Evolutionary conservation across 2,113 vertebrate species (phyloP).

Genomic region (Phyllostomus discolor): DNA sequence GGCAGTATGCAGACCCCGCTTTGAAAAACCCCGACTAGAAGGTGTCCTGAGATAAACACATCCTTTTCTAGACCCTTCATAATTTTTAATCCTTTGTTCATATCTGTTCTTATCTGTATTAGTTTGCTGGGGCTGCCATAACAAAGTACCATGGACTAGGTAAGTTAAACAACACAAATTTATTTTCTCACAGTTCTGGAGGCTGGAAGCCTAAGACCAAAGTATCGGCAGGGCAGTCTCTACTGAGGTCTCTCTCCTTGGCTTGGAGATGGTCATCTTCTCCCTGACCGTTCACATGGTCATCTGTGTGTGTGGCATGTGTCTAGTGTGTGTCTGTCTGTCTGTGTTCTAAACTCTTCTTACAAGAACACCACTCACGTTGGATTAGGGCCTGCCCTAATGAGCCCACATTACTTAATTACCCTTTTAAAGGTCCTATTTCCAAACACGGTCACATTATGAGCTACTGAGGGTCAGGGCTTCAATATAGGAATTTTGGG

Average conservation of each 20-base stretch:
- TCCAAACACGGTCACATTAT: background rate
- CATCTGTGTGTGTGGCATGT: background rate
- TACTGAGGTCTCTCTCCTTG: background rate
- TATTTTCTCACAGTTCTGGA: background rate
- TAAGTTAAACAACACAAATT: background rate
- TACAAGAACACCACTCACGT: background rate
- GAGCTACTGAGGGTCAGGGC: background rate
- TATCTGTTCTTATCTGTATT: background rate
- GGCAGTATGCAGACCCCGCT: background rate
- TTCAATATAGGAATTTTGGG: background rate
- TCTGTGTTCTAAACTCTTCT: background rate
- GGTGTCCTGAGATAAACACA: background rate
- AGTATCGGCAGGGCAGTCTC: background rate
- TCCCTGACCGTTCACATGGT: background rate
- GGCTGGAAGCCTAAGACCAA: background rate
- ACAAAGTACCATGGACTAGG: background rate
- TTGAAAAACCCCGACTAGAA: background rate
- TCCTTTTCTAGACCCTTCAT: background rate
- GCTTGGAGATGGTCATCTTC: background rate
- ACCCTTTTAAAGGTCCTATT: background rate
- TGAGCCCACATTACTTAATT: background rate
- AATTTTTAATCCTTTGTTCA: background rate
- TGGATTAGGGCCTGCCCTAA: background rate
- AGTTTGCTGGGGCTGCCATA: background rate
- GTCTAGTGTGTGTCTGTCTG: background rate